Conservation (phyloP, 1,140 invertebrate genomes). For the Mya arenaria region DNA sequence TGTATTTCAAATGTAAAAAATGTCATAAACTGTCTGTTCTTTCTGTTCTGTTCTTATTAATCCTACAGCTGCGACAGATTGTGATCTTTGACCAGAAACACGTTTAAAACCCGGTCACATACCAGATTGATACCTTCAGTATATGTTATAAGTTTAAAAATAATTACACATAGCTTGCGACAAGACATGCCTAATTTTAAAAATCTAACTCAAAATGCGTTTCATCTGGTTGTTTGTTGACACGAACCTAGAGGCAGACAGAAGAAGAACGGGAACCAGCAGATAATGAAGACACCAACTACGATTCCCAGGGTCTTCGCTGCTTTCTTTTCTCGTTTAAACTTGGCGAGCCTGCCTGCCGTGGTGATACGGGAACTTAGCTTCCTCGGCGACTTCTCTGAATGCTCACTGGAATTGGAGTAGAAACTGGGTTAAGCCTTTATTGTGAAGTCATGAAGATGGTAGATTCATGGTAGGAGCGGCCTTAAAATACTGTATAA, state of each 20-base stretch:
- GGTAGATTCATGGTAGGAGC: neutral
- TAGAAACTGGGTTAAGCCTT: neutral
- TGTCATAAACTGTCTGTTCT: no score
- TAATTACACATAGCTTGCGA: no score
- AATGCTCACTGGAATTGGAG: constrained; percentile 52
- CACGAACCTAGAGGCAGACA: constrained; percentile 83
- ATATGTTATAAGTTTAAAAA: no score
- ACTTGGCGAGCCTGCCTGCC: constrained; percentile 75
- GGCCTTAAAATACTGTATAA: neutral
- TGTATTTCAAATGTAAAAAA: no score
- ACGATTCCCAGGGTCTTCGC: constrained; percentile 94
- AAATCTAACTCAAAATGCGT: neutral
- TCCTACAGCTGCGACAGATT: no score
- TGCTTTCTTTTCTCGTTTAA: constrained; percentile 84
- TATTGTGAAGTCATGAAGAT: neutral
- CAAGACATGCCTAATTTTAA: no score
- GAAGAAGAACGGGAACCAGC: constrained; percentile 99
- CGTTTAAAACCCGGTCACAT: no score
- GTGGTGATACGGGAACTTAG: constrained; percentile 64
- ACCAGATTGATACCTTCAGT: no score
- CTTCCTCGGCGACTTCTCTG: constrained; percentile 60
- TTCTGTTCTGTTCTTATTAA: no score
- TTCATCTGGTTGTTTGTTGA: neutral
- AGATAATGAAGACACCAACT: constrained; percentile 97
- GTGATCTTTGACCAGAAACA: no score